These are phyloP conservation scores for Hydrotaea diabolus DNA, from an alignment of 2,888 invertebrate species.

Conservation along the genomic window DNA sequence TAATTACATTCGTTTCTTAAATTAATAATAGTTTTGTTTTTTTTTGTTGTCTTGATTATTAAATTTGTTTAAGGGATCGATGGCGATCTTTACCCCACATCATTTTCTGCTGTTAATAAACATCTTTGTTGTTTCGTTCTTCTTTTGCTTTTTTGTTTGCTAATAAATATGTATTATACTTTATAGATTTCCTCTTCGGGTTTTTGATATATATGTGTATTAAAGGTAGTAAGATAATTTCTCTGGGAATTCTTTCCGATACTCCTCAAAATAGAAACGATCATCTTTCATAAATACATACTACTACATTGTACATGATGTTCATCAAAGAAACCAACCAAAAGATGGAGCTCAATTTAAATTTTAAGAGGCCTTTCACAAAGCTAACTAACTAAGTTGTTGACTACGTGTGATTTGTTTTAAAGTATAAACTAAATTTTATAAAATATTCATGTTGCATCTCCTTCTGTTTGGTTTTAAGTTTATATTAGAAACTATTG, in stretches of 20 bases:
- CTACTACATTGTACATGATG: conserved; percentile 32
- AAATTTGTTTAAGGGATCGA: conserved; percentile 44
- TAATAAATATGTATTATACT: conserved; percentile 29
- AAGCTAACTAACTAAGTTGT: conserved; percentile 24
- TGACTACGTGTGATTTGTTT: not conserved
- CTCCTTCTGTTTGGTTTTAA: not conserved
- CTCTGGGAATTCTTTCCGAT: not conserved
- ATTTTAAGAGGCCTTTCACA: not conserved
- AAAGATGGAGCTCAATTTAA: conserved; percentile 15
- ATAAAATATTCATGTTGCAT: conserved; percentile 9
- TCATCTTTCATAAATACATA: conserved; percentile 28
- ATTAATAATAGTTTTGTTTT: conserved; percentile 57
- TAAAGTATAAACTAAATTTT: conserved; percentile 17
- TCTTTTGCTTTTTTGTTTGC: not conserved
- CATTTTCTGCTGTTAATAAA: not conserved
- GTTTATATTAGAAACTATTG: conserved; percentile 31
- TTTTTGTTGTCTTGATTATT: conserved; percentile 19
- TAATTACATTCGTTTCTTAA: conserved; percentile 64
- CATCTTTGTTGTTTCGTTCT: not conserved
- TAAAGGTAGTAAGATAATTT: conserved; percentile 27
- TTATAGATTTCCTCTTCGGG: conserved; percentile 1
- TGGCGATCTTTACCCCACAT: not conserved
- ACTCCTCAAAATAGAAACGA: conserved; percentile 1
- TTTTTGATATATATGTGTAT: conserved; percentile 33
- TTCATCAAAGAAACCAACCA: conserved; percentile 2